These are phyloP conservation scores for Tympanoctomys barrerae DNA, from an alignment of 2,797 vertebrate species.

Conservation along the genomic window DNA sequence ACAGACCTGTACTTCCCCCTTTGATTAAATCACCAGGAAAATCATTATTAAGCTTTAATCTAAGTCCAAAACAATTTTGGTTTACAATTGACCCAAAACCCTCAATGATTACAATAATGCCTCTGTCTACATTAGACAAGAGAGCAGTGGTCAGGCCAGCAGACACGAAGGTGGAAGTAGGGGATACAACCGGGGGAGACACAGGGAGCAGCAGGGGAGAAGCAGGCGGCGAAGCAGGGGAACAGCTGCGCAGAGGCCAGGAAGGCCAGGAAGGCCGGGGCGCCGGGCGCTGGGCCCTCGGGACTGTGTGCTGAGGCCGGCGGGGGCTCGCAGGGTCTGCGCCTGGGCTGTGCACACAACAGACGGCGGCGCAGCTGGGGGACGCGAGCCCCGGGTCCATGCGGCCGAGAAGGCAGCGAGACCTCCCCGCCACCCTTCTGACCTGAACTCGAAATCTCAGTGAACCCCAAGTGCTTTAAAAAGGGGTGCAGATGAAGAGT, in stretches of 20 bases:
- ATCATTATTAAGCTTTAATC: background rate
- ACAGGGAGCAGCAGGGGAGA: background rate
- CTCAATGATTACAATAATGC: background rate
- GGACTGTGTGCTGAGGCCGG: background rate
- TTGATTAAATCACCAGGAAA: background rate
- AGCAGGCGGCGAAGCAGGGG: too few relatives aligned
- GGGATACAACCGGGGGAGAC: background rate
- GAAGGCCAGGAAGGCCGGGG: accelerated
- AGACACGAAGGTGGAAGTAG: background rate
- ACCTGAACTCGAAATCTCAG: background rate
- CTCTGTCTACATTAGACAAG: background rate
- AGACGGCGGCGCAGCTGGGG: too few relatives aligned
- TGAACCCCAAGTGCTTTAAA: background rate
- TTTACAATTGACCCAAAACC: background rate
- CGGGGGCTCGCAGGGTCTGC: too few relatives aligned
- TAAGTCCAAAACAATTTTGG: background rate
- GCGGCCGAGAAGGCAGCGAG: background rate
- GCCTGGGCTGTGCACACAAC: too few relatives aligned
- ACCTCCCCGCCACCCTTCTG: background rate
- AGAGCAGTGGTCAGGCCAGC: background rate
- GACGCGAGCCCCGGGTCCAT: background rate
- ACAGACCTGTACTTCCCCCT: background rate
- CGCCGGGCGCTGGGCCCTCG: background rate
- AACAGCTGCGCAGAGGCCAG: background rate
- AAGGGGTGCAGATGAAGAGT: background rate